Evolutionary conservation across 2,888 invertebrate species (phyloP).

Genomic region (Drosophila limbata): DNA sequence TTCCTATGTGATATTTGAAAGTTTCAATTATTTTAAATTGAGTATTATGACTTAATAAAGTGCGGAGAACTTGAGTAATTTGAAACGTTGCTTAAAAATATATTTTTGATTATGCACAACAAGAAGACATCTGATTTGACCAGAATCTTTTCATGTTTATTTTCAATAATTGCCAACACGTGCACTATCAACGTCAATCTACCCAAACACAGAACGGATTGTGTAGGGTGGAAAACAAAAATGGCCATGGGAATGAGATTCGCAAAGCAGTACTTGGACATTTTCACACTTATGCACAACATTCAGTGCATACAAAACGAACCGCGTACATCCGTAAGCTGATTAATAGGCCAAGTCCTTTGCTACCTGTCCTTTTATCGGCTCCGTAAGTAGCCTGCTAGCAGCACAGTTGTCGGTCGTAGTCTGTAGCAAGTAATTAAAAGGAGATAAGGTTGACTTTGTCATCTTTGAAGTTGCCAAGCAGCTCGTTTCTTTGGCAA

Average conservation of each 20-base stretch:
- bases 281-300: conserved; percentile 75
- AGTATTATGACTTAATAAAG: no score
- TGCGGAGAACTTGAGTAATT: no score
- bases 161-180: conserved; percentile 83
- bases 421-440: conserved; percentile 61
- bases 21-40: no score
- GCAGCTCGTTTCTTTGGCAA: conserved; percentile 82
- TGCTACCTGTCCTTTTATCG: conserved; percentile 25
- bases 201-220: conserved; percentile 55
- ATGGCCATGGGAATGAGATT: background rate
- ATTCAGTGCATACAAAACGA: conserved; percentile 65
- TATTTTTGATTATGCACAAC: conserved; percentile 30
- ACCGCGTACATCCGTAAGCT: conserved; percentile 64
- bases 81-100: no score
- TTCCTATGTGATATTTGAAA: no score
- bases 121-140: conserved; percentile 58
- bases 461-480: conserved; percentile 45
- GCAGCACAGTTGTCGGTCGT: conserved; percentile 46
- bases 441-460: conserved; percentile 61
- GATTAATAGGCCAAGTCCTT: conserved; percentile 2
- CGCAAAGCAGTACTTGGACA: conserved; percentile 47
- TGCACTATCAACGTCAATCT: conserved; percentile 82
- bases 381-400: conserved; percentile 69
- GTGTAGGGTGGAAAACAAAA: background rate
- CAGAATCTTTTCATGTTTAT: conserved; percentile 67